These are phyloP conservation scores for Caenorhabditis sulstoni DNA, from an alignment of 2,888 invertebrate species.

Conservation along the genomic window DNA sequence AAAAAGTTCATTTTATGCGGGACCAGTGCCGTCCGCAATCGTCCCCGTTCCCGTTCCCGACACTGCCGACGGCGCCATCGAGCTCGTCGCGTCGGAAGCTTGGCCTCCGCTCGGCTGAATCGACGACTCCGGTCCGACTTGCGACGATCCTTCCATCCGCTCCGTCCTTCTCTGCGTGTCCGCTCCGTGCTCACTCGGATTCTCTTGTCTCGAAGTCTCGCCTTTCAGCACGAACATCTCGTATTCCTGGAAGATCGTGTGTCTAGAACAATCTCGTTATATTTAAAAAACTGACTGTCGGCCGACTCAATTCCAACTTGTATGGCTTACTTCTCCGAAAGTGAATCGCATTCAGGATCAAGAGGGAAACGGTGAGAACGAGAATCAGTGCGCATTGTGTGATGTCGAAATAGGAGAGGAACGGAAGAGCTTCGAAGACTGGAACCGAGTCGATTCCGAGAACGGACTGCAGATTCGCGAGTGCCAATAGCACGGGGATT, in stretches of 20 bases:
- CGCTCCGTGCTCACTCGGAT: neutral
- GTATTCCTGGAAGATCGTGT: constrained; percentile 8
- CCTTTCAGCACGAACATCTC: constrained; percentile 36
- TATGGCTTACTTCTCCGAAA: constrained; percentile 17
- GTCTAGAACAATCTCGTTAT: too few relatives aligned
- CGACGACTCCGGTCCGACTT: too few relatives aligned
- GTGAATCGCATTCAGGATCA: neutral
- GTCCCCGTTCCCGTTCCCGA: neutral
- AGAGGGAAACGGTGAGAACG: constrained; percentile 9
- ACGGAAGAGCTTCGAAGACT: neutral
- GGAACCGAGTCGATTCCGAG: too few relatives aligned
- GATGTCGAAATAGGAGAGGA: constrained; percentile 11
- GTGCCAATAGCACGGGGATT: too few relatives aligned
- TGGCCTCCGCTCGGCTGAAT: too few relatives aligned
- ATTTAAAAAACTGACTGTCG: constrained; percentile 12
- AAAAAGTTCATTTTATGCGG: neutral
- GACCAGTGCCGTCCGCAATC: neutral
- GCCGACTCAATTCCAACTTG: constrained; percentile 27
- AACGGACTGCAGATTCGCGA: too few relatives aligned
- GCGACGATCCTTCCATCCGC: too few relatives aligned
- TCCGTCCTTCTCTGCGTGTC: too few relatives aligned
- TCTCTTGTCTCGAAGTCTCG: constrained; percentile 5
- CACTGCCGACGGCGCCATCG: too few relatives aligned
- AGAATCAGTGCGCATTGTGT: constrained; percentile 12
- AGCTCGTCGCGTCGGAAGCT: too few relatives aligned